Base-by-base conservation (phyloP, 2,113 vertebrate species). In the Cebus imitator region DNA sequence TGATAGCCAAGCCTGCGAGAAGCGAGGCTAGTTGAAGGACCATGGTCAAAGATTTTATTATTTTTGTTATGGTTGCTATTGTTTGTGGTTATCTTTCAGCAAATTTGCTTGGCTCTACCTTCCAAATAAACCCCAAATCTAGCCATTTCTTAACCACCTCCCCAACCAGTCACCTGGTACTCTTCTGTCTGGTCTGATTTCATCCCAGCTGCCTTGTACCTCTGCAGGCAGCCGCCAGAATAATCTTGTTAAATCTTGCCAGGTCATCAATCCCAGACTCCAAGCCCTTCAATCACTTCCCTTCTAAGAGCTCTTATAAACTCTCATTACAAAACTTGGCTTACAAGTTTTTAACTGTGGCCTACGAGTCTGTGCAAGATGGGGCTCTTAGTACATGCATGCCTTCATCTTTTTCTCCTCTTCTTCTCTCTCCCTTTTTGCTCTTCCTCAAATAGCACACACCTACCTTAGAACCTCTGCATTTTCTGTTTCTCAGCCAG, bases 31-130 rank as follows among this genome's bases (percentile, higher is more conserved):
- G 7, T 11, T 50, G 79, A 57, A 95, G 75, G 30, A 35, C 2
- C 2, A 18, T 23, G 20, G 23, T 72, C 45, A 61, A 89, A 91
- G 25, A 55, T 35, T n/a, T 90, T 37, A 25, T 16, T 78, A 27
- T 78, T 82, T 92, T 76, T 64, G 27, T 70, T 84, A 40, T 87
- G 13, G 48, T 89, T 75, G 50, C 61, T 52, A 40, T n/a, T 89
- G 16, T 75, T 70, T 81, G 10, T 87, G 45, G 21, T 82, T 35
- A 13, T 66, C 18, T 37, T 70, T 91, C 27, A 58, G 32, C n/a
- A 78, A 82, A 11, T 79, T 48, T 45, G 55, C 8, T 8, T n/a
- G 76, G 17, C 40, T 87, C 12, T 76, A 25, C 50, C 55, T 93
- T 79, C 55, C 84, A 81, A n/a, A 20, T 66, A n/a, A 84, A 40